Percentiles rank a stretch among this genome's conserved stretches.
phyloP scores from a whole-genome alignment of 1,140 invertebrate genomes.

The Hetaerina americana region DNA sequence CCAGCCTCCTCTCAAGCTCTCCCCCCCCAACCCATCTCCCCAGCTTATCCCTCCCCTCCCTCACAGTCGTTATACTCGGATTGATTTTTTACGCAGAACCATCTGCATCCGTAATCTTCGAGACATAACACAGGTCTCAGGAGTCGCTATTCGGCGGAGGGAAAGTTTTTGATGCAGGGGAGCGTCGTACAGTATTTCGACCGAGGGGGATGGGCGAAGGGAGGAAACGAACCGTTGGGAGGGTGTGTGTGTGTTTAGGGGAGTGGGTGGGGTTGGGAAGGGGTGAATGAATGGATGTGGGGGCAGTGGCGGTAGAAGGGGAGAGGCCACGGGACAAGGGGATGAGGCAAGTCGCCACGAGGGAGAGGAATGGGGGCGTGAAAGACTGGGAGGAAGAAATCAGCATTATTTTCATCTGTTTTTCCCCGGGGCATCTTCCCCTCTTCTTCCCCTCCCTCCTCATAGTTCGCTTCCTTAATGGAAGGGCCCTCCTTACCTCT shows the following conservation, averaged over 20 bases:
- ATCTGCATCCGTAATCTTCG: not conserved
- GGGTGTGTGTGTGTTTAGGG: no score
- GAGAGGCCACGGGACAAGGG: not conserved
- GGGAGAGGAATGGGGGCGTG: no score
- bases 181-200: no score
- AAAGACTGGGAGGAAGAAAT: no score
- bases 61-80: not conserved
- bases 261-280: no score
- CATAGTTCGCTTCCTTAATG: not conserved
- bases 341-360: no score
- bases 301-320: not conserved
- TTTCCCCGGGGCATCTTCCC: not conserved
- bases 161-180: no score
- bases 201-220: no score
- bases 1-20: no score
- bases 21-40: not conserved
- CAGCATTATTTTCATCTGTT: not conserved
- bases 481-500: no score
- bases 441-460: not conserved
- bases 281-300: no score
- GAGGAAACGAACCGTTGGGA: no score
- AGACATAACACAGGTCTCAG: not conserved
- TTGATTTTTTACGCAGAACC: not conserved
- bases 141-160: not conserved
- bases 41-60: not conserved